Evolutionary conservation across 2,113 vertebrate genomes (phyloP), one percentile per base, ranked within the genome.

Genomic region (Phylloscopus trochiloides): DNA sequence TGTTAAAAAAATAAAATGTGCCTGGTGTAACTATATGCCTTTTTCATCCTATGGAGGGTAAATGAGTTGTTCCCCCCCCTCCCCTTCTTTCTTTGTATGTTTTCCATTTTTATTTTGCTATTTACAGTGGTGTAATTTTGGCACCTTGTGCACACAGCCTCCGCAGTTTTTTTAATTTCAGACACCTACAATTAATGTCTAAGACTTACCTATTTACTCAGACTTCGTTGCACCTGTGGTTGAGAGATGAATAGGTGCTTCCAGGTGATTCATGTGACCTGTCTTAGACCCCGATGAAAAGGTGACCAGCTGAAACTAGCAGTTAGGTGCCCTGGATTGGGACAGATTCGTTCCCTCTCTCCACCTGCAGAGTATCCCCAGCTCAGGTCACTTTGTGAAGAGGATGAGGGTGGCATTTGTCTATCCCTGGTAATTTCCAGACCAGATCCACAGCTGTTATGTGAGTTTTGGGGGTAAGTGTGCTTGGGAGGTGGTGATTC

Each of bases 201-300:
- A 54, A 87, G 73, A 13, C 59, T 47, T 50, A 58, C 55, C 32
- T 81, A 5, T 89, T 91, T 81, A 87, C 55, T 86, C 42, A 84
- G 51, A 54, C 51, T 50, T 54, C 25, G 78, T 82, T 85, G 31
- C 54, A 57, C 61, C 31, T 65, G 2, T 57, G 67, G 62, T 32
- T 79, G 67, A 79, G 81, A 88, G 82, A 76, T 62, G 58, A 82
- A n/a, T 67, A 52, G 54, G 66, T 1, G 7, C 61, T 93, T 91
- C 73, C 52, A 75, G 36, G 32, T 93, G 85, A 94, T 78, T 95
- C 62, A 65, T 63, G 77, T 94, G 78, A 73, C 58, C 88, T 55
- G 65, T 59, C 70, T 90, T 92, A 82, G 90, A 47, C 66, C 61
- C 54, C 61, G 75, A 82, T 76, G 78, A 42, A 68, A 82, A 93